Percentiles rank a stretch among this genome's conserved stretches.
phyloP scores from a whole-genome alignment of 64 coral and sea anemone genomes.

The Dendronephthya gigantea region DNA sequence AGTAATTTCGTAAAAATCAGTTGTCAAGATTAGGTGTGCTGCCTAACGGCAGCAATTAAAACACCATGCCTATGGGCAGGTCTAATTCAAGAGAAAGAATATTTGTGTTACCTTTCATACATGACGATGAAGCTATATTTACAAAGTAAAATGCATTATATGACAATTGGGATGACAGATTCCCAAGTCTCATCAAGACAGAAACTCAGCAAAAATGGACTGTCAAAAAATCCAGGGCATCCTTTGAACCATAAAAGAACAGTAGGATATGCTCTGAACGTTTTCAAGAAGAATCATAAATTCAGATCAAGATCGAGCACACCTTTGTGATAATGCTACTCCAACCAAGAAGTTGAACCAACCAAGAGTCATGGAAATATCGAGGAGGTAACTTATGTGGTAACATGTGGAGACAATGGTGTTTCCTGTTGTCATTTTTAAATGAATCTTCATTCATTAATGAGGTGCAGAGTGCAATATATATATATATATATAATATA shows the following conservation, averaged over 20 bases:
- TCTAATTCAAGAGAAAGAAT: not conserved
- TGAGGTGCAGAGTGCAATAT: too few species aligned
- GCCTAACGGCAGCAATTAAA: too few species aligned
- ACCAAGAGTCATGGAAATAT: not conserved
- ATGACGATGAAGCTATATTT: too few species aligned
- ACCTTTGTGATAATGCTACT: not conserved
- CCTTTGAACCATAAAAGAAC: not conserved
- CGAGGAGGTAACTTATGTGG: not conserved
- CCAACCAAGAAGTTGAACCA: too few species aligned
- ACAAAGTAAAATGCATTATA: not conserved
- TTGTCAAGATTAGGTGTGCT: too few species aligned
- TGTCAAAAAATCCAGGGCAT: not conserved
- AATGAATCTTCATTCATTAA: too few species aligned
- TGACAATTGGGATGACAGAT: not conserved
- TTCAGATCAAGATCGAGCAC: not conserved
- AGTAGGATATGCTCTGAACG: not conserved
- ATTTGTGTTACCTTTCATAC: not conserved
- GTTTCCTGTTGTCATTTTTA: too few species aligned
- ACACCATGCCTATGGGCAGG: too few species aligned
- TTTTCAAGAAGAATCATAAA: not conserved
- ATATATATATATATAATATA: too few species aligned
- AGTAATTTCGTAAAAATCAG: too few species aligned
- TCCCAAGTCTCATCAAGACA: not conserved
- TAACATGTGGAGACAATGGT: too few species aligned
- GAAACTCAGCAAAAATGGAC: not conserved